Evolutionary conservation across 2,888 invertebrate genomes (phyloP).

Genomic region (Lepidocyrtoides sp.): DNA sequence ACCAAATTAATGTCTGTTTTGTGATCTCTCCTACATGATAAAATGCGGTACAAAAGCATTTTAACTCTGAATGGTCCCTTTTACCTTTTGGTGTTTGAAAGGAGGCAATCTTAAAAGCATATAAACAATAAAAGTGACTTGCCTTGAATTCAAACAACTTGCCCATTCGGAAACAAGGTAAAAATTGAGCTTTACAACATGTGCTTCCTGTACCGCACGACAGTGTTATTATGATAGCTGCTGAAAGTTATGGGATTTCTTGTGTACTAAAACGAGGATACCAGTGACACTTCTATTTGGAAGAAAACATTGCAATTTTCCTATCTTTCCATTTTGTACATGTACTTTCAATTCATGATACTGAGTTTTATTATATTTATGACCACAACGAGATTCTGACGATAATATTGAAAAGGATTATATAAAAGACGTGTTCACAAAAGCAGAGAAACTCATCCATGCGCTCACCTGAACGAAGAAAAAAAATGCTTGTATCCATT

Average conservation of each 20-base stretch:
- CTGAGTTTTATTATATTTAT: conserved; percentile 30
- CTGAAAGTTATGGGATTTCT: neutral
- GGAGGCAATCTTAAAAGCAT: neutral
- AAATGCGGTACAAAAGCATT: neutral
- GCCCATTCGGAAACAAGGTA: neutral
- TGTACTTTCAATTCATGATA: neutral
- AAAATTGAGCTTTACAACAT: neutral
- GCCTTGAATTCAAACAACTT: conserved; percentile 44
- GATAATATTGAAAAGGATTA: conserved; percentile 1
- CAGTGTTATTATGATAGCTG: neutral
- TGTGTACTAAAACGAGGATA: neutral
- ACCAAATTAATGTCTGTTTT: neutral
- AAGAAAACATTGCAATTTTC: neutral
- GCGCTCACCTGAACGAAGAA: neutral
- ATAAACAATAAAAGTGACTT: conserved; percentile 47
- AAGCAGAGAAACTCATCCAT: neutral
- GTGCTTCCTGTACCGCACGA: no score
- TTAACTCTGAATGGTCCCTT: conserved; percentile 9
- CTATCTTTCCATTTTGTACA: neutral
- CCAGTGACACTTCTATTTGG: neutral
- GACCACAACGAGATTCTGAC: neutral
- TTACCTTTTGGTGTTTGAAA: neutral
- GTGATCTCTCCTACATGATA: neutral
- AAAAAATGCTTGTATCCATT: neutral
- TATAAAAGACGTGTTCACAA: neutral